Evolutionary conservation across 2,888 invertebrate species (phyloP), one percentile per base, ranked within the genome.

Genomic region (Blastobasis adustella): DNA sequence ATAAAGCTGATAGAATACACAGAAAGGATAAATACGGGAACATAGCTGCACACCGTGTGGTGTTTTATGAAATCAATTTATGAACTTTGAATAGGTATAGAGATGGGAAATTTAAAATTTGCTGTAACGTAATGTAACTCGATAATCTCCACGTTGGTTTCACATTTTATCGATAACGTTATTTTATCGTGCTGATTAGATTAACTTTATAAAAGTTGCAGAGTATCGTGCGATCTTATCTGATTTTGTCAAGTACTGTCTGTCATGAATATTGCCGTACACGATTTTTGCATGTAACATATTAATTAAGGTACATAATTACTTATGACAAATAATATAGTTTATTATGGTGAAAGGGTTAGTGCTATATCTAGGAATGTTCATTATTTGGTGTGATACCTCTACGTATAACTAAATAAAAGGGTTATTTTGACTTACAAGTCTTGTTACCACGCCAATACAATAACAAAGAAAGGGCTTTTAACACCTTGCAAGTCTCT

Each of bases 131-230:
- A 46, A 47, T 45, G 51, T 47, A 40, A 47, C 23, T 40, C n/a
- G 23, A 8, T 47, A 38, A 47, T 47, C 47, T 40, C 8, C 23
- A 6, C 5, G 7, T n/a, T 47, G 39, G 23, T 23, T 23, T 3
- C 23, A n/a, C 50, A 51, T 51, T 7, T 49, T 41, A 53, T 50
- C 42, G 54, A 55, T 54, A 57, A 54, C 42, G 23, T 10, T 45
- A 43, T 49, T 36, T 49, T 47, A 53, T 51, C 45, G 39, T 43
- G 47, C 47, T 40, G 48, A 38, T 50, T 47, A 41, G 52, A 56
- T 52, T 23, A 54, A 54, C 52, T 55, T 54, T 42, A 50, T 41
- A 42, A 57, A 53, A 54, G 52, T 53, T 45, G 47, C 45, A 50
- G 47, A 52, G 51, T 51, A 54, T 49, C 52, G 10, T 46, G 41